Evolutionary conservation across 2,113 vertebrate species (phyloP).

Genomic region (Otis tarda): DNA sequence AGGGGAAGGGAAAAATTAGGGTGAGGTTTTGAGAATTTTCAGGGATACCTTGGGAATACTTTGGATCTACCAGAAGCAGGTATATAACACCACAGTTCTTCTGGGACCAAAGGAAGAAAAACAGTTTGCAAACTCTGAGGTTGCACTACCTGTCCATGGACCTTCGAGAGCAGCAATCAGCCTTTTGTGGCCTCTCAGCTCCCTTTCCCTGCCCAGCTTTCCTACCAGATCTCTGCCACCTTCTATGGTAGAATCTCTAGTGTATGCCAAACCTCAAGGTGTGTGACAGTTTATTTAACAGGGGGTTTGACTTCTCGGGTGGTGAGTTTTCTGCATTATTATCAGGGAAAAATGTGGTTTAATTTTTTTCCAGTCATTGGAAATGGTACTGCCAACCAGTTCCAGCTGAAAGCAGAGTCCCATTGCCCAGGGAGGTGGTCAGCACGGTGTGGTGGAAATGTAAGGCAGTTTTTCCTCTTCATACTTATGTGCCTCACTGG

Average conservation of each 20-base stretch:
- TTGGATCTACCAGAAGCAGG: not conserved
- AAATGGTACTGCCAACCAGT: not conserved
- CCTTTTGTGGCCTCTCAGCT: not conserved
- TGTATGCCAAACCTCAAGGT: conserved; percentile 22
- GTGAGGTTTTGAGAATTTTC: not conserved
- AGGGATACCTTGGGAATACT: not conserved
- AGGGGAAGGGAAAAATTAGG: not conserved
- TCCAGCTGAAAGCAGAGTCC: not conserved
- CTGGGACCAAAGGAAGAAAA: not conserved
- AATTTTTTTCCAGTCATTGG: not conserved
- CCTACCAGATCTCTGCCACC: not conserved
- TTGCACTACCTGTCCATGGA: not conserved
- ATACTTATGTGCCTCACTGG: not conserved
- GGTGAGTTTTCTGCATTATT: not conserved
- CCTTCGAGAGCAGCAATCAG: not conserved
- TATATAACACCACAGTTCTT: not conserved
- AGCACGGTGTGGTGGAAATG: not conserved
- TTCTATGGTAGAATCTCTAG: not conserved
- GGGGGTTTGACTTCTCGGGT: not conserved
- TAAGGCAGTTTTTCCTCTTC: not conserved
- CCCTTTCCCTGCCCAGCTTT: not conserved
- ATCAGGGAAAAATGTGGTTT: not conserved
- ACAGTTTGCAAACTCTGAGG: not conserved
- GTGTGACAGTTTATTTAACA: not conserved
- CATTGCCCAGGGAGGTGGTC: not conserved